Percentiles rank a stretch among this genome's conserved stretches.
Evolutionary conservation across 92 coral and sea anemone species (phyloP).

Genomic region (Isaurus tuberculatus): DNA sequence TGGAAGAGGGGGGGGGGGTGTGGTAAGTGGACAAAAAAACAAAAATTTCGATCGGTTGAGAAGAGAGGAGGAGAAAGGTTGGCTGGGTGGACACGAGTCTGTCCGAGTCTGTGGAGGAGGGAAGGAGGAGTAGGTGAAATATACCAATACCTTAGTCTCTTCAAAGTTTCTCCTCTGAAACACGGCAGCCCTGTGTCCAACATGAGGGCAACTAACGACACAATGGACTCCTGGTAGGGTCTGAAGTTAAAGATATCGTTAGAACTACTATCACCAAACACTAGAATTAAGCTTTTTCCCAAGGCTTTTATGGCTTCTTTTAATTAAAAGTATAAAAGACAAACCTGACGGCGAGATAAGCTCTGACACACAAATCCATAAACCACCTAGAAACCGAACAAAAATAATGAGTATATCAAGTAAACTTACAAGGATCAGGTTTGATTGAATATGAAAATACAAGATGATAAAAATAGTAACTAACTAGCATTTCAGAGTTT

Average conservation of each 20-base stretch:
- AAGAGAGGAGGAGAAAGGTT: too few species aligned
- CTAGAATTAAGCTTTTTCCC: too few species aligned
- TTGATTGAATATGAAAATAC: too few species aligned
- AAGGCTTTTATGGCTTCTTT: neutral
- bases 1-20: neutral
- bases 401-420: neutral
- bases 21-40: neutral
- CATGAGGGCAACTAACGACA: slow-evolving; percentile 97
- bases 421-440: neutral
- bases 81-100: too few species aligned
- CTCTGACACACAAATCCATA: slow-evolving; percentile 95
- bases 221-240: slow-evolving; percentile 97
- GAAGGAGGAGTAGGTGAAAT: neutral
- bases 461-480: too few species aligned
- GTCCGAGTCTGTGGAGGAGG: too few species aligned
- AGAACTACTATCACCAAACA: neutral
- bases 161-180: slow-evolving; percentile 97
- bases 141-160: slow-evolving; percentile 80
- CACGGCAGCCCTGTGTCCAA: slow-evolving; percentile 98
- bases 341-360: slow-evolving; percentile 94
- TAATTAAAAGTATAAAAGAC: neutral
- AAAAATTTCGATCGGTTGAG: too few species aligned
- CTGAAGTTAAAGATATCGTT: slow-evolving; percentile 48
- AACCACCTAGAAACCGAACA: slow-evolving; percentile 81
- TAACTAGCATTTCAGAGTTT: too few species aligned